Conservation (phyloP, 2,888 invertebrate genomes). For the Cordylochernes scorpioides region DNA sequence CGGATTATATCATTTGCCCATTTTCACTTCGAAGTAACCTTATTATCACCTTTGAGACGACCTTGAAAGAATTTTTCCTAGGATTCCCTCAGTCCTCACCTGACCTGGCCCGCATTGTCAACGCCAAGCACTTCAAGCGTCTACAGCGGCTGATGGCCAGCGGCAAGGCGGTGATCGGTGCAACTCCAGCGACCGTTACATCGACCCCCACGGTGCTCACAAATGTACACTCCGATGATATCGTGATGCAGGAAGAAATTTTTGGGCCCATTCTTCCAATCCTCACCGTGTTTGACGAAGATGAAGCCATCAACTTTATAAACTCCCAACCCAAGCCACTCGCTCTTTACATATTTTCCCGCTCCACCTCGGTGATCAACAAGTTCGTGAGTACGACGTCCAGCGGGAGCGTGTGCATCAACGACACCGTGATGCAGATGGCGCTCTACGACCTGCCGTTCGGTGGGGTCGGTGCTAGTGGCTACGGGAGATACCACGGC, state of each 20-base stretch:
- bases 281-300: slow-evolving; percentile 17
- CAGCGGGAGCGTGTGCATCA: slow-evolving; percentile 38
- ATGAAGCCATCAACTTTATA: slow-evolving; percentile 17
- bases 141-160: too few relatives aligned
- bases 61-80: slow-evolving; percentile 35
- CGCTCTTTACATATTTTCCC: slow-evolving; percentile 28
- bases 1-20: slow-evolving; percentile 70
- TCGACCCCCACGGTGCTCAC: slow-evolving; percentile 26
- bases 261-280: slow-evolving; percentile 32
- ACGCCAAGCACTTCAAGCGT: slow-evolving; percentile 46
- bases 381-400: slow-evolving; percentile 21
- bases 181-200: too few relatives aligned
- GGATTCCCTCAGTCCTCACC: slow-evolving; percentile 47
- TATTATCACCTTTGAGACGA: slow-evolving; percentile 34
- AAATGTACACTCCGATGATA: slow-evolving; percentile 22
- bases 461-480: slow-evolving; percentile 81
- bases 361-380: slow-evolving; percentile 18
- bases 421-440: slow-evolving; percentile 58
- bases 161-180: too few relatives aligned
- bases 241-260: slow-evolving; percentile 29
- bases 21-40: slow-evolving; percentile 46
- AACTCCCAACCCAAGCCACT: slow-evolving; percentile 17
- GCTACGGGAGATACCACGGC: slow-evolving; percentile 80
- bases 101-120: slow-evolving; percentile 62
- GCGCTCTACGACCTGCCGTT: slow-evolving; percentile 71